Conservation (phyloP, 2,797 vertebrate species). For the Sebastes aleutianus region DNA sequence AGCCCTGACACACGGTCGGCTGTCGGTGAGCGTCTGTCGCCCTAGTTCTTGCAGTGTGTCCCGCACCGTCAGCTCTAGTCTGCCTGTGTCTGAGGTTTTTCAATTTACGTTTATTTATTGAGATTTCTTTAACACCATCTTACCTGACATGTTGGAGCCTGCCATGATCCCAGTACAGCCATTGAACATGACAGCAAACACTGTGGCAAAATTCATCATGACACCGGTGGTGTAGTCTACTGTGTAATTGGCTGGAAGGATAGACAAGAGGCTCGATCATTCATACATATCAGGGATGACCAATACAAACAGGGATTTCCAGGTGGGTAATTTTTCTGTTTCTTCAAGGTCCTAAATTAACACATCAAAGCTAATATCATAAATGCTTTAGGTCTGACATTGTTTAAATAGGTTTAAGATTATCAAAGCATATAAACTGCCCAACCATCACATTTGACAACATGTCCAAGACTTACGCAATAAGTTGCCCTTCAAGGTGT, state of each 20-base stretch:
- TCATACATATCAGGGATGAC: background rate
- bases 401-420: background rate
- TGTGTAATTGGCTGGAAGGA: constrained; percentile 77
- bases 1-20: too few species aligned
- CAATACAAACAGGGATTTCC: background rate
- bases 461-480: constrained; percentile 66
- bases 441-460: background rate
- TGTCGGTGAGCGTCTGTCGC: too few species aligned
- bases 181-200: constrained; percentile 88
- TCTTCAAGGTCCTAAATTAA: background rate
- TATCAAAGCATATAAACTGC: background rate
- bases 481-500: constrained; percentile 79
- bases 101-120: background rate
- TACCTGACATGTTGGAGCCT: constrained; percentile 89
- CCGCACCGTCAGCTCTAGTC: too few species aligned
- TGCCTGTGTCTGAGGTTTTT: too few species aligned
- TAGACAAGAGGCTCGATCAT: background rate
- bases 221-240: constrained; percentile 85
- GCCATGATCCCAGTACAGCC: constrained; percentile 90
- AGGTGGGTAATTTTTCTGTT: too few species aligned
- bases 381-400: background rate
- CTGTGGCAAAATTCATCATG: constrained; percentile 84
- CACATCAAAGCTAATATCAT: background rate
- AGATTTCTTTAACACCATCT: background rate
- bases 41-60: too few species aligned